Evolutionary conservation across 1,140 invertebrate genomes (phyloP), one percentile per base, ranked within the genome.

Genomic region (Leptopilina clavipes): DNA sequence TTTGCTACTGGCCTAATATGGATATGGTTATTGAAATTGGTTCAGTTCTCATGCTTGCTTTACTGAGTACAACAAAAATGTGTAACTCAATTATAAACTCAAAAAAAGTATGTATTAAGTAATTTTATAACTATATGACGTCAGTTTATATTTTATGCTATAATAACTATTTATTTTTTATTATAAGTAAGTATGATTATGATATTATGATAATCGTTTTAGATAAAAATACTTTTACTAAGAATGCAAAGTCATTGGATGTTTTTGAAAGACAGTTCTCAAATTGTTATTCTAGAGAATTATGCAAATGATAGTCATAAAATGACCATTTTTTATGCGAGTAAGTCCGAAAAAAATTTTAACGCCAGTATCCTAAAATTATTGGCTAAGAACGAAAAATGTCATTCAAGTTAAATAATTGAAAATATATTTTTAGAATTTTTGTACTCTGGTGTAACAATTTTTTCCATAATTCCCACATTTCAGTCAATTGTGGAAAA

Each of bases 241-340:
- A 59, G 9, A 25, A 59, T 59, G 54, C 54, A 59, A 25, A 59
- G 18, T 25, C 54, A 59, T 25, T 59, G 54, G 54, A 25, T 11
- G 19, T 25, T 12, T 59, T 59, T 59, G 8, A 59, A 25, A 1
- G 54, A 19, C 54, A 59, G 19, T 22, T 25, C 54, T 25, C 19
- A 59, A 14, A 25, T 25, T 59, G 18, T 12, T 25, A 22, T 59
- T 25, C 22, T 59, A 25, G 25, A 8, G 22, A 59, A 59, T 25
- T 59, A 59, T 25, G 19, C 54, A 22, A 59, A 6, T 25, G 22
- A 22, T 10, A 59, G 54, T 25, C 19, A 25, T 8, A 59, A 25
- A 25, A 14, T 59, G 9, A 59, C 54, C 10, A 12, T 25, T 2
- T 19, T 59, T 59, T 59, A 59, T 59, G 12, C 19, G 11, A 25